Percentiles rank a stretch among this genome's conserved stretches.
Evolutionary conservation across 2,888 invertebrate species (phyloP).

Genomic region (Coleophora flavipennella): DNA sequence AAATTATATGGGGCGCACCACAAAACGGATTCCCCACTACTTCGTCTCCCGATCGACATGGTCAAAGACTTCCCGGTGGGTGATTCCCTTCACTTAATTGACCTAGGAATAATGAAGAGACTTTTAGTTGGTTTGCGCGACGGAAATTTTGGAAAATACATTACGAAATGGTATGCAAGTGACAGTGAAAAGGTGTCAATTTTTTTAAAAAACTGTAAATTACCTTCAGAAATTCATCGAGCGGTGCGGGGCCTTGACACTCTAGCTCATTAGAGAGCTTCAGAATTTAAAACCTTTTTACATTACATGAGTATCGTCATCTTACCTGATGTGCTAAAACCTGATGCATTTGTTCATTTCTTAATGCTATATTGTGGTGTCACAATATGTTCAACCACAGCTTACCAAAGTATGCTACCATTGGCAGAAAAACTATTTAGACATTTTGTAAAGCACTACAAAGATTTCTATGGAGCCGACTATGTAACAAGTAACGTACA

Average conservation of each 20-base stretch:
- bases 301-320: slow-evolving; percentile 8
- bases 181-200: slow-evolving; percentile 8
- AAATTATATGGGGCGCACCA: slow-evolving; percentile 18
- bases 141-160: slow-evolving; percentile 13
- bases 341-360: no score
- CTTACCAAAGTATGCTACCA: no score
- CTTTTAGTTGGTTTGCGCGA: slow-evolving; percentile 16
- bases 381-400: no score
- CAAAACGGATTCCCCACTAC: slow-evolving; percentile 15
- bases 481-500: no score
- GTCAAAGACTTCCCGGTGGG: slow-evolving; percentile 18
- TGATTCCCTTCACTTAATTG: slow-evolving; percentile 20
- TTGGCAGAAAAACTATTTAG: no score
- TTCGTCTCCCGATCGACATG: slow-evolving; percentile 18
- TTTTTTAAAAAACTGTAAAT: slow-evolving; percentile 6
- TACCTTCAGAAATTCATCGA: slow-evolving; percentile 7
- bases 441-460: no score
- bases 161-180: slow-evolving; percentile 14
- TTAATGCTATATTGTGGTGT: no score
- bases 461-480: no score
- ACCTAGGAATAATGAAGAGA: slow-evolving; percentile 19
- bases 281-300: slow-evolving; percentile 8
- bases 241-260: slow-evolving; percentile 1
- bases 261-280: slow-evolving; percentile 8
- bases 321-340: background rate